phyloP scores from a whole-genome alignment of 1,140 invertebrate genomes.

The Bombus breviceps region DNA sequence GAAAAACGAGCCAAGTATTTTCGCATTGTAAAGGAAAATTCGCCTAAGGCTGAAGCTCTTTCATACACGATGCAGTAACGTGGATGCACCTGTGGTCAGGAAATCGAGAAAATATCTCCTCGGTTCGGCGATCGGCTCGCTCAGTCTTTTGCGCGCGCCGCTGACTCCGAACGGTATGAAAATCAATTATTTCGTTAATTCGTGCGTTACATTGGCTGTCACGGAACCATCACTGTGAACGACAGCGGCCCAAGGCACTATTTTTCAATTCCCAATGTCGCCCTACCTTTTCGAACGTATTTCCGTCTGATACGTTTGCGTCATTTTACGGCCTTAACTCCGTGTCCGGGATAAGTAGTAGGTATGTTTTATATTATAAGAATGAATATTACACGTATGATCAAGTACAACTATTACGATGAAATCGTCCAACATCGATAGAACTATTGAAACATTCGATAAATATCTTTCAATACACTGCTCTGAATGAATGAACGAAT shows the following conservation, averaged over 20 bases:
- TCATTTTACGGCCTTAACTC: slow-evolving; percentile 57
- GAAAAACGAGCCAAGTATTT: slow-evolving; percentile 4
- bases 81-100: slow-evolving; percentile 53
- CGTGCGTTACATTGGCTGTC: slow-evolving; percentile 81
- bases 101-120: slow-evolving; percentile 69
- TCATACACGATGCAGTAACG: slow-evolving; percentile 41
- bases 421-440: too few species aligned
- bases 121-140: slow-evolving; percentile 57
- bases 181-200: slow-evolving; percentile 82
- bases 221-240: slow-evolving; percentile 78
- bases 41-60: slow-evolving; percentile 54
- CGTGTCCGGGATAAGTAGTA: background rate
- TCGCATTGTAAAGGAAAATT: slow-evolving; percentile 27
- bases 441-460: background rate
- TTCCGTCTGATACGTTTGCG: slow-evolving; percentile 56
- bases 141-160: slow-evolving; percentile 63
- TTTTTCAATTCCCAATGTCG: slow-evolving; percentile 81
- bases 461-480: background rate
- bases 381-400: background rate
- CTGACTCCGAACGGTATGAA: slow-evolving; percentile 69
- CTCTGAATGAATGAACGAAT: background rate
- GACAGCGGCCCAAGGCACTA: slow-evolving; percentile 79
- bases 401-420: background rate
- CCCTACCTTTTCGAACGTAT: slow-evolving; percentile 71
- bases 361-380: background rate